Percentiles rank a stretch among this genome's conserved stretches.
phyloP scores from a whole-genome alignment of 2,113 vertebrate species.

The Sinocyclocheilus grahami region DNA sequence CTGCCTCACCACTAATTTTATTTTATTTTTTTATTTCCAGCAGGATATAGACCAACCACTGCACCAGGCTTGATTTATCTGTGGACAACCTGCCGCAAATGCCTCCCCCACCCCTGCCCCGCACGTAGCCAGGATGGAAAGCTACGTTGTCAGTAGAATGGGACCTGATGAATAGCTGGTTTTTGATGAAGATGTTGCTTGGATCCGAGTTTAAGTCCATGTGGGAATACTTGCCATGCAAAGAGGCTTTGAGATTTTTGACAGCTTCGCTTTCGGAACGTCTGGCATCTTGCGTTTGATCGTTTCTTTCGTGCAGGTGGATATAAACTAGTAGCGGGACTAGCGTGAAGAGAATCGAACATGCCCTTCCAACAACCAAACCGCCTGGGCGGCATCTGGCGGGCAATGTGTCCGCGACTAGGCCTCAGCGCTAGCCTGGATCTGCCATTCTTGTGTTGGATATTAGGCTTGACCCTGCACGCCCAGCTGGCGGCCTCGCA shows the following conservation, averaged over 20 bases:
- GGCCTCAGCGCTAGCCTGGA: conserved; percentile 73
- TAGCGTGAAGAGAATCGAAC: conserved; percentile 61
- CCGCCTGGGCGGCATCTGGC: conserved; percentile 69
- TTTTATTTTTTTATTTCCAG: conserved; percentile 77
- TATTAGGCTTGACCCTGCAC: conserved; percentile 81
- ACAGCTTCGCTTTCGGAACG: conserved; percentile 71
- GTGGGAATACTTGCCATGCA: conserved; percentile 73
- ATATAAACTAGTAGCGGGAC: conserved; percentile 73
- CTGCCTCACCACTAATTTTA: conserved; percentile 74
- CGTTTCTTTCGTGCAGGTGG: conserved; percentile 65
- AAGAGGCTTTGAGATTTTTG: conserved; percentile 75
- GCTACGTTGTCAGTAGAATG: conserved; percentile 79
- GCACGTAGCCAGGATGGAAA: conserved; percentile 78
- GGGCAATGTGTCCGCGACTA: conserved; percentile 67
- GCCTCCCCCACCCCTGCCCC: conserved; percentile 67
- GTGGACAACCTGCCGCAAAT: conserved; percentile 75
- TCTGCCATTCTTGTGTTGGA: conserved; percentile 73
- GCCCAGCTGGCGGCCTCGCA: conserved; percentile 77
- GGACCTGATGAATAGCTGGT: conserved; percentile 73
- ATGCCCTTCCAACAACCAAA: conserved; percentile 79
- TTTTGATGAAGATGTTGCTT: conserved; percentile 76
- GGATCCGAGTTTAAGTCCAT: conserved; percentile 77
- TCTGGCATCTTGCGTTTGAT: conserved; percentile 63
- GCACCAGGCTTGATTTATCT: conserved; percentile 83
- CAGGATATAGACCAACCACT: conserved; percentile 82